Conservation (phyloP, 2,797 vertebrate genomes). For the Phoebastria nigripes region DNA sequence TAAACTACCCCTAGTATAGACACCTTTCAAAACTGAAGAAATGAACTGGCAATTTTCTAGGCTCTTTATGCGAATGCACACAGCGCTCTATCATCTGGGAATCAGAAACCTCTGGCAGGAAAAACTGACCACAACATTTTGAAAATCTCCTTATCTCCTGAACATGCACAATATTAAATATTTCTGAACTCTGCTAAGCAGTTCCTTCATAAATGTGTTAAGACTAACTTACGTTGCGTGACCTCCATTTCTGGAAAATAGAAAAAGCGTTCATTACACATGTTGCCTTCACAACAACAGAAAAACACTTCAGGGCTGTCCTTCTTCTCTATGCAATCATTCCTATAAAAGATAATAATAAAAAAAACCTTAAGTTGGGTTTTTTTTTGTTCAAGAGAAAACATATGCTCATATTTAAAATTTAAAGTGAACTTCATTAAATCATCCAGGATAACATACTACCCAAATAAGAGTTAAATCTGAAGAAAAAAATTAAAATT, state of each 20-base stretch:
- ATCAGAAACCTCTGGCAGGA: not conserved
- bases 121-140: not conserved
- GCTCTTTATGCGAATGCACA: not conserved
- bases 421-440: not conserved
- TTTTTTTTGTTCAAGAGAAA: not conserved
- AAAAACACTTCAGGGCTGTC: conserved; percentile 94
- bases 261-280: conserved; percentile 92
- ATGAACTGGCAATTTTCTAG: not conserved
- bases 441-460: fast-evolving
- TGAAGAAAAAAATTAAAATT: fast-evolving
- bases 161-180: not conserved
- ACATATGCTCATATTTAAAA: not conserved
- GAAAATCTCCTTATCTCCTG: not conserved
- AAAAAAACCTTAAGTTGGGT: not conserved
- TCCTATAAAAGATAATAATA: conserved; percentile 68
- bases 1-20: not conserved
- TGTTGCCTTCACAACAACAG: conserved; percentile 95
- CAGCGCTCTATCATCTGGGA: fast-evolving
- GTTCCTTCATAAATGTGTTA: not conserved
- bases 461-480: not conserved
- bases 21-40: not conserved
- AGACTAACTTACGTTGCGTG: conserved; percentile 75
- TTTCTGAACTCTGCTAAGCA: not conserved
- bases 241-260: conserved; percentile 84
- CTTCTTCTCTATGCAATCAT: conserved; percentile 90